Percentiles rank a stretch among this genome's conserved stretches.
Evolutionary conservation across 37 sponge, comb jelly and placozoan species (phyloP).

Genomic region (Cliona cf. orientalis): DNA sequence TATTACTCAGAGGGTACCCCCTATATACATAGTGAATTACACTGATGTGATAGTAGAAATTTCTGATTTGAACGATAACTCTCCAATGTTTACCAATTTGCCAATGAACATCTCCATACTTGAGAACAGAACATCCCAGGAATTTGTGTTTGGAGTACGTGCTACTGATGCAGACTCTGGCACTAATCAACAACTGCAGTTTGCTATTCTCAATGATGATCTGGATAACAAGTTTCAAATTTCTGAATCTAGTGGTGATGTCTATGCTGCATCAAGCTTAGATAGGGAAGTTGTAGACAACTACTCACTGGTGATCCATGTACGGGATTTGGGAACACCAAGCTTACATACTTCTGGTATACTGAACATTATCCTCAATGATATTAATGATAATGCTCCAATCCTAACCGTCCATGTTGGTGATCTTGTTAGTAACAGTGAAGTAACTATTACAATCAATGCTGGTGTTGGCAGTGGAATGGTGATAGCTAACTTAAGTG

Average conservation of each 20-base stretch:
- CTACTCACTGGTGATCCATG: background rate
- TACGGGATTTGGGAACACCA: constrained; percentile 10
- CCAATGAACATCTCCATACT: background rate
- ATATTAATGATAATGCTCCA: constrained; percentile 48
- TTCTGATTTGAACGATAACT: constrained; percentile 11
- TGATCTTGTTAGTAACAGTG: no score
- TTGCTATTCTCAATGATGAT: background rate
- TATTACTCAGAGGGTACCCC: no score
- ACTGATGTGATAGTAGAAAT: background rate
- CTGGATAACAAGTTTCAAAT: constrained; percentile 2
- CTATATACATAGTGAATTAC: no score
- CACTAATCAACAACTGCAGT: background rate
- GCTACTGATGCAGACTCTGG: constrained; percentile 31
- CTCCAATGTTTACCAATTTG: constrained; percentile 23
- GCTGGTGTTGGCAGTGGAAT: no score
- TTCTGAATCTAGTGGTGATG: background rate
- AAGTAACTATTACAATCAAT: no score
- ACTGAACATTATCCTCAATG: constrained; percentile 4
- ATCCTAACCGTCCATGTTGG: no score
- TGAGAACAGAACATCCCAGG: background rate
- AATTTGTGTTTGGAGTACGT: background rate
- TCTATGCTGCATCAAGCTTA: background rate
- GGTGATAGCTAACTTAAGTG: no score
- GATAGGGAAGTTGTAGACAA: constrained; percentile 22
- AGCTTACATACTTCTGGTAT: background rate